These are phyloP conservation scores for Halocynthia roretzi DNA, from an alignment of 23 tunicate genomes.

Conservation along the genomic window DNA sequence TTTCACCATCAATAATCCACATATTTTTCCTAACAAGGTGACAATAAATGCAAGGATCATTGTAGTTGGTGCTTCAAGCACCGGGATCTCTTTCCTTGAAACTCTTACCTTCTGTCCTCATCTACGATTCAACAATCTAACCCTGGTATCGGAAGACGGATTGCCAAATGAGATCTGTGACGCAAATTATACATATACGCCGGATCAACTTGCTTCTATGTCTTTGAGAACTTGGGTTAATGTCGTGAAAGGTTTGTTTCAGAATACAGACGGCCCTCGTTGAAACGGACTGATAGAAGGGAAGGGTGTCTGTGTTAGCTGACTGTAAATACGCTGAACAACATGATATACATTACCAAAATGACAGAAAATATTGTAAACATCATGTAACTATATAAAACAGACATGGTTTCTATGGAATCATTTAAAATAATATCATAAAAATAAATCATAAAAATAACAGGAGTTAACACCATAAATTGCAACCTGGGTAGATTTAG, in stretches of 20 bases:
- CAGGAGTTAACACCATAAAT: no score
- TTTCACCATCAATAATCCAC: not conserved
- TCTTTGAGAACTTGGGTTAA: constrained; percentile 92
- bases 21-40: constrained; percentile 34
- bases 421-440: no score
- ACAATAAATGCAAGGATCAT: constrained; percentile 90
- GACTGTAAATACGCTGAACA: no score
- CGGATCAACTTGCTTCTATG: constrained; percentile 68
- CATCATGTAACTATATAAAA: no score
- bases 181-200: constrained; percentile 29
- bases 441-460: no score
- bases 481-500: no score
- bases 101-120: constrained; percentile 89
- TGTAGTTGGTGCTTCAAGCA: constrained; percentile 83
- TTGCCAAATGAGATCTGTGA: constrained; percentile 50
- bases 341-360: no score
- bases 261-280: not conserved
- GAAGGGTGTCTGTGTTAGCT: no score
- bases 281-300: not conserved
- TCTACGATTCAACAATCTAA: constrained; percentile 82
- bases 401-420: no score
- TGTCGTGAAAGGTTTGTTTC: constrained; percentile 55
- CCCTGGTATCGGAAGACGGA: constrained; percentile 77
- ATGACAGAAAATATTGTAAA: no score
- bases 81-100: constrained; percentile 81